Conservation (phyloP, 2,113 vertebrate species). For the Coreoperca whiteheadi region DNA sequence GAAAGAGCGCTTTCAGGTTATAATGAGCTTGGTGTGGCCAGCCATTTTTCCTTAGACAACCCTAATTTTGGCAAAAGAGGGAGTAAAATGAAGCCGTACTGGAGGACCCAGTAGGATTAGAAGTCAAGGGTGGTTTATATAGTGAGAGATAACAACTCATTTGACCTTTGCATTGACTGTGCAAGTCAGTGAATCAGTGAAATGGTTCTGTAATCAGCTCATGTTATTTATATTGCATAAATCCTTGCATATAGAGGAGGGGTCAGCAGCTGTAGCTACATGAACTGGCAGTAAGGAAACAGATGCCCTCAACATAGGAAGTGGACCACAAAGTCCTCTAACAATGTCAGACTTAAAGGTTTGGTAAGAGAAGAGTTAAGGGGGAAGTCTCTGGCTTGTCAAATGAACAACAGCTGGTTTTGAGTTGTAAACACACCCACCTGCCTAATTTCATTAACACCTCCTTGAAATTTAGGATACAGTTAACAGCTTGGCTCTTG, state of each 20-base stretch:
- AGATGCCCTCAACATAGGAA: slow-evolving; percentile 4
- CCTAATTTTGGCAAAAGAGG: slow-evolving; percentile 10
- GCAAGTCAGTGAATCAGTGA: not conserved
- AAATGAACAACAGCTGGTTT: slow-evolving; percentile 60
- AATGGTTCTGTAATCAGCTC: not conserved
- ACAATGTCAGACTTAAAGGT: slow-evolving; percentile 44
- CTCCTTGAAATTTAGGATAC: slow-evolving; percentile 53
- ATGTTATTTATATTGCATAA: slow-evolving; percentile 16
- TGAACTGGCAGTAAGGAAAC: slow-evolving; percentile 30
- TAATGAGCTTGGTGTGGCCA: slow-evolving; percentile 59
- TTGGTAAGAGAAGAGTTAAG: slow-evolving; percentile 23
- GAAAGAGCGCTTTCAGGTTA: slow-evolving; percentile 51
- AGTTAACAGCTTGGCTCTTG: slow-evolving; percentile 51
- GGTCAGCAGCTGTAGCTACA: slow-evolving; percentile 5
- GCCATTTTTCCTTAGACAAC: slow-evolving; percentile 15
- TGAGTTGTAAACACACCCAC: slow-evolving; percentile 47
- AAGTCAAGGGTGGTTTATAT: slow-evolving; percentile 17
- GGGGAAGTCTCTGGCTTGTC: slow-evolving; percentile 31
- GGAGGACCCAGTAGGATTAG: slow-evolving; percentile 24
- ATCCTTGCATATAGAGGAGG: slow-evolving; percentile 3
- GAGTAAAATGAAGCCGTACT: not conserved
- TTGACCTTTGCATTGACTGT: slow-evolving; percentile 33
- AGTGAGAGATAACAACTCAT: slow-evolving; percentile 21
- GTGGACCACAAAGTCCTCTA: slow-evolving; percentile 42
- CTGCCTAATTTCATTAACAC: slow-evolving; percentile 72